Base-by-base conservation (phyloP, 2,797 vertebrate genomes). In the Uromys caudimaculatus region DNA sequence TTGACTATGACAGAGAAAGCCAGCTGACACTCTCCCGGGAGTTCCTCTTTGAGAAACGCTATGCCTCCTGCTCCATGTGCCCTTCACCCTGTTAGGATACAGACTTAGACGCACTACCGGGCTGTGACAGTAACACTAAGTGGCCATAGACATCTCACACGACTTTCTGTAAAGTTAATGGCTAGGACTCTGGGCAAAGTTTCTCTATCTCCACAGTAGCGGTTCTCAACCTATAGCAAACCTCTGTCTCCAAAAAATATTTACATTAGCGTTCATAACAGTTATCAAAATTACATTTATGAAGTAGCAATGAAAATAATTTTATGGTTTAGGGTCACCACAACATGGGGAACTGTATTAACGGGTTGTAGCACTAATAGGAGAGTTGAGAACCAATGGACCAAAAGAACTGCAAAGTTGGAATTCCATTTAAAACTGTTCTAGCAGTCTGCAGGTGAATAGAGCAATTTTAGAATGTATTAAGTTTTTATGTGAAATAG, bases 401-500 rank as follows among this genome's bases (percentile, higher is more conserved):
- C 56, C 38, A 50, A 93, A 92, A 85, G 56, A 95, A 93, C 64
- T 77, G 4, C 60, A 60, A 24, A 73, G 17, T 69, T 85, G 29
- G 29, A 86, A 54, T 81, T 93, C 67, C 79, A 8, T 93, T 69
- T 84, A 88, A 83, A 91, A 90, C 44, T 32, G 11, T 50, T 17
- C 67, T 91, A 71, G 35, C 38, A 86, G 0, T 94, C 77, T 94
- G 89, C 75, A 92, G 69, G n/a, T 1, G 50, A 35, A 24, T 24
- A 50, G 32, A 75, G 21, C 76, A 52, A 58, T 82, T 95, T 93
- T 89, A 50, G 58, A 62, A 54, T 64, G 89, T 90, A 52, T 67
- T 84, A 8, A 76, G 73, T 94, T 75, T 96, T 13, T 95, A 35
- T 82, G 38, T 94, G 91, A 67, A 75, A 19, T 92, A 90, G 62